Percentiles rank a stretch among this genome's conserved stretches.
Evolutionary conservation across 2,888 invertebrate genomes (phyloP).

Genomic region (Frankliniella intonsa): DNA sequence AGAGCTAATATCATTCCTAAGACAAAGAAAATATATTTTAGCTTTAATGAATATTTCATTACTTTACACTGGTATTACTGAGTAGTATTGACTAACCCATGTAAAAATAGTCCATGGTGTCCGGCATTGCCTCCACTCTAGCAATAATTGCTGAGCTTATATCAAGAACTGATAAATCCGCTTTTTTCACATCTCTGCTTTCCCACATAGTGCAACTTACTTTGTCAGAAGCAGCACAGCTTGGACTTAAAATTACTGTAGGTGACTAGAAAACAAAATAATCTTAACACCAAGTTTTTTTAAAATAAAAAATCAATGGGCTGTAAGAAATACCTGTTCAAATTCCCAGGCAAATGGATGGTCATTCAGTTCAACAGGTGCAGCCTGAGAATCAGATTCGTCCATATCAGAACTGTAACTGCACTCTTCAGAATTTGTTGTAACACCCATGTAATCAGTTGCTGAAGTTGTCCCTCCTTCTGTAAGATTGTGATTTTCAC

Average conservation of each 20-base stretch:
- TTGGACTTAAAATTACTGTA: slow-evolving; percentile 68
- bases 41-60: not conserved
- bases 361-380: slow-evolving; percentile 51
- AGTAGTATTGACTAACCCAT: slow-evolving; percentile 48
- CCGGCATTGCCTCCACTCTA: slow-evolving; percentile 77
- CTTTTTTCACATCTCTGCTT: slow-evolving; percentile 81
- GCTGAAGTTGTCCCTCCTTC: slow-evolving; percentile 58
- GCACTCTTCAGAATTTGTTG: slow-evolving; percentile 82
- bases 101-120: slow-evolving; percentile 74
- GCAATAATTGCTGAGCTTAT: slow-evolving; percentile 92
- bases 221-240: slow-evolving; percentile 65
- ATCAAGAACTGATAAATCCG: slow-evolving; percentile 88
- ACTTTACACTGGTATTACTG: not conserved
- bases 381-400: slow-evolving; percentile 55
- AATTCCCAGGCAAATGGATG: slow-evolving; percentile 59
- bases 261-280: slow-evolving; percentile 50
- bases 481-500: slow-evolving; percentile 44
- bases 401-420: slow-evolving; percentile 77
- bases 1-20: slow-evolving; percentile 54
- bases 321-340: slow-evolving; percentile 50
- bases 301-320: too few species aligned
- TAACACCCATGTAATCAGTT: slow-evolving; percentile 83
- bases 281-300: not conserved
- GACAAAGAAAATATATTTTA: not conserved
- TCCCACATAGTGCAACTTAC: slow-evolving; percentile 97